Evolutionary conservation across 2,797 vertebrate genomes (phyloP).

Genomic region (Acestrorhynchus altus): DNA sequence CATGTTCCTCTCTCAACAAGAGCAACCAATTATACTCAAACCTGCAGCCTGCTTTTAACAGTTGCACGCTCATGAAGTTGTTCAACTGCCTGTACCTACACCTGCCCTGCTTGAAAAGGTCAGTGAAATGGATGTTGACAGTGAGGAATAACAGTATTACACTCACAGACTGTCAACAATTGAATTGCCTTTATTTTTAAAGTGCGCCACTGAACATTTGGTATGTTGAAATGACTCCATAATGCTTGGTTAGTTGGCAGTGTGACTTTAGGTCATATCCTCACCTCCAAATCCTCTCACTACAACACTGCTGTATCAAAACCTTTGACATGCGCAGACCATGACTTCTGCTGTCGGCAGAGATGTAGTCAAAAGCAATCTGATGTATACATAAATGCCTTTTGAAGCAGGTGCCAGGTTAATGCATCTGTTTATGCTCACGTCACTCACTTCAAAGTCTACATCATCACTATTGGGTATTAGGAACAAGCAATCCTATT

Average conservation of each 20-base stretch:
- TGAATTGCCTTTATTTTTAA: background rate
- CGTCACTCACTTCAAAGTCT: background rate
- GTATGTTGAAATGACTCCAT: background rate
- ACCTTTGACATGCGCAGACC: background rate
- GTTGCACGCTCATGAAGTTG: conserved; percentile 17
- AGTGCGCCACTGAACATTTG: background rate
- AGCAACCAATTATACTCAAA: conserved; percentile 8
- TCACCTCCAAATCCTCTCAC: conserved; percentile 3
- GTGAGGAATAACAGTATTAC: conserved; percentile 25
- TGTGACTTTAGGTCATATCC: background rate
- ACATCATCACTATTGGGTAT: background rate
- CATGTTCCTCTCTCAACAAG: background rate
- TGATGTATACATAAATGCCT: background rate
- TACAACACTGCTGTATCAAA: background rate
- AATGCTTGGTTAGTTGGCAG: conserved; percentile 2
- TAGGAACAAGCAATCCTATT: background rate
- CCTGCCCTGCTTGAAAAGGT: background rate
- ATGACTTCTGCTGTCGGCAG: background rate
- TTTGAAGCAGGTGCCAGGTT: background rate
- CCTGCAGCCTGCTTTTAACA: background rate
- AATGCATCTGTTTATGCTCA: conserved; percentile 17
- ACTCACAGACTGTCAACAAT: conserved; percentile 15
- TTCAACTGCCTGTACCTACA: conserved; percentile 14
- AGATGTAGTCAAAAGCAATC: conserved; percentile 26
- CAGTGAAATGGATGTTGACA: background rate